Base-by-base conservation (phyloP, 2,888 invertebrate species). In the Clusia tigrina region DNA sequence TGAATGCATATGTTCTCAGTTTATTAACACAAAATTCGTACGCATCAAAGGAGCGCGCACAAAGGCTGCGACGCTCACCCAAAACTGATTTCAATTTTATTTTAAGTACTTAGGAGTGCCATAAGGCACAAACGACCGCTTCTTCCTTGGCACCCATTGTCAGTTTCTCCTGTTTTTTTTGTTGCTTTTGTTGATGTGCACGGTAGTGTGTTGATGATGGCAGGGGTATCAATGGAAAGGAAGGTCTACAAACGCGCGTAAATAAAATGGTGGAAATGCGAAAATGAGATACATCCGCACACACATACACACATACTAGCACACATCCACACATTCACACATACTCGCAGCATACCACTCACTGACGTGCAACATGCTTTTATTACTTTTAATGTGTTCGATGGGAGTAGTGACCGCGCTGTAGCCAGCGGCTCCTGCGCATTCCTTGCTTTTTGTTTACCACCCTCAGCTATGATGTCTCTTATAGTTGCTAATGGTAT, bases 71-170 rank as follows among this genome's bases (percentile, higher is more conserved):
- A 2, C 54, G 32, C 42, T 57, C 48, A 48, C 25, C 20, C 38
- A 55, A 65, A 68, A 66, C 57, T 67, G 63, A 68, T 68, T 71
- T 68, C 67, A 68, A 67, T 69, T 69, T 66, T 65, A 63, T 64
- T 63, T 63, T 18, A 59, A 67, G 64, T 57, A 66, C 66, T 62
- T 64, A n/a, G 52, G n/a, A 51, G 65, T 65, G 67, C 68, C 69
- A 69, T 61, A 67, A 66, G 68, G 69, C 67, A 67, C 54, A 69
- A 67, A 65, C 66, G 62, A 55, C 20, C 25, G 38, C 25, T 48
- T 48, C 9, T 42, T 42, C n/a, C 15, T 17, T 15, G 15, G 48
- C 48, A 48, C 22, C 22, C 48, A 56, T 54, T 60, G 25, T 54
- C 46, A 42, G 59, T 60, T 60, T 60, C n/a, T 23, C 25, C 25